These are phyloP conservation scores for Phalera bucephala DNA, from an alignment of 2,888 invertebrate genomes.

Conservation along the genomic window DNA sequence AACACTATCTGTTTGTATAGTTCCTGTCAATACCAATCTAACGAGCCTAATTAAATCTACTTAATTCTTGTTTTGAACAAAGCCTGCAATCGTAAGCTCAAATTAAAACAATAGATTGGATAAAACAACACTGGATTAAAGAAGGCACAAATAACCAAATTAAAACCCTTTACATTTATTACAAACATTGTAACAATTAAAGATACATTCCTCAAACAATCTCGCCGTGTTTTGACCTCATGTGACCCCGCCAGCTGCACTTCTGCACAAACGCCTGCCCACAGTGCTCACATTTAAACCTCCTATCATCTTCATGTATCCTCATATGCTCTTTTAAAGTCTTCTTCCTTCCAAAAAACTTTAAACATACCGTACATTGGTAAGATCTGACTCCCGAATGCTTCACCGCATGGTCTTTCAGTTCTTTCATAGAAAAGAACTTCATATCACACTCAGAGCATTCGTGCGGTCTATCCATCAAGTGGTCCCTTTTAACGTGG, in stretches of 20 bases:
- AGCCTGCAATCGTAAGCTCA: no score
- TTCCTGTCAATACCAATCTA: no score
- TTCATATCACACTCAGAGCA: constrained; percentile 22
- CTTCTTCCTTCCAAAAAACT: constrained; percentile 37
- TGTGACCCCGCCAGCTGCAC: constrained; percentile 43
- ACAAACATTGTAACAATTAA: background rate
- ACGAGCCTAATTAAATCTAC: no score
- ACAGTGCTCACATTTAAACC: constrained; percentile 35
- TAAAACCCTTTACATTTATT: background rate
- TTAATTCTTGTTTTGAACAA: no score
- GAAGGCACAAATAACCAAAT: background rate
- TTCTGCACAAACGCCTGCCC: constrained; percentile 50
- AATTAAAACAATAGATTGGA: no score
- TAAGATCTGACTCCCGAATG: constrained; percentile 53
- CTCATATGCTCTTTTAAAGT: constrained; percentile 43
- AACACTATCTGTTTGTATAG: no score
- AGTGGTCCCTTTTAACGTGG: constrained; percentile 61
- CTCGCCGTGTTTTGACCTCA: constrained; percentile 25
- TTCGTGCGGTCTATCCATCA: constrained; percentile 26
- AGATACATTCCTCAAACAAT: constrained; percentile 11
- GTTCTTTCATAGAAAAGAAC: constrained; percentile 35
- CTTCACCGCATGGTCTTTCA: constrained; percentile 59
- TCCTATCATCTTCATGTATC: constrained; percentile 42
- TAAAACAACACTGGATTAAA: no score
- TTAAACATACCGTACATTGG: constrained; percentile 57